Evolutionary conservation across 2,888 invertebrate species (phyloP).

Genomic region (Eupithecia insigniata): DNA sequence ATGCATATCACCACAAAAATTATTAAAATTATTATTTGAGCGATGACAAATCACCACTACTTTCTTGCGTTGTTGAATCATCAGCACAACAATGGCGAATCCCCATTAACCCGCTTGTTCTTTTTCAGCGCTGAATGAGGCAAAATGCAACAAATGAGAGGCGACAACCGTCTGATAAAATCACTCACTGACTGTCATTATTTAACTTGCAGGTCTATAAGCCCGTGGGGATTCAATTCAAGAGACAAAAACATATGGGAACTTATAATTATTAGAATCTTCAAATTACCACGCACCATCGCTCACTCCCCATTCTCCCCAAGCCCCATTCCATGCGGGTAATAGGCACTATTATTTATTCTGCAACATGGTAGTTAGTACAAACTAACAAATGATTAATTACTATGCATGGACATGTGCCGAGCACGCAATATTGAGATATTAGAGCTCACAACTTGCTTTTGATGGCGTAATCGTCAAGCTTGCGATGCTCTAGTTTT

Average conservation of each 20-base stretch:
- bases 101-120: background rate
- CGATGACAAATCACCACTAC: too few species aligned
- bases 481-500: background rate
- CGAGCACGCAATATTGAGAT: slow-evolving; percentile 42
- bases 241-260: background rate
- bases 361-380: slow-evolving; percentile 49
- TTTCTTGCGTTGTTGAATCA: too few species aligned
- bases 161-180: background rate
- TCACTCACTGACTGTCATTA: background rate
- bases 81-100: too few species aligned
- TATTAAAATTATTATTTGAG: too few species aligned
- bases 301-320: slow-evolving; percentile 41
- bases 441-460: slow-evolving; percentile 40
- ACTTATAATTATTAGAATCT: slow-evolving; percentile 23
- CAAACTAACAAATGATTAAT: slow-evolving; percentile 65
- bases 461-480: slow-evolving; percentile 50
- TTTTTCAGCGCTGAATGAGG: background rate
- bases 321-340: slow-evolving; percentile 55
- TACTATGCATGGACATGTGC: slow-evolving; percentile 56
- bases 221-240: background rate
- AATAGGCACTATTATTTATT: slow-evolving; percentile 43
- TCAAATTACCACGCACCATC: slow-evolving; percentile 33
- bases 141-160: background rate
- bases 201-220: too few species aligned
- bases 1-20: too few species aligned